Base-by-base conservation (phyloP, 2,888 invertebrate genomes). In the Crocallis elinguaria region DNA sequence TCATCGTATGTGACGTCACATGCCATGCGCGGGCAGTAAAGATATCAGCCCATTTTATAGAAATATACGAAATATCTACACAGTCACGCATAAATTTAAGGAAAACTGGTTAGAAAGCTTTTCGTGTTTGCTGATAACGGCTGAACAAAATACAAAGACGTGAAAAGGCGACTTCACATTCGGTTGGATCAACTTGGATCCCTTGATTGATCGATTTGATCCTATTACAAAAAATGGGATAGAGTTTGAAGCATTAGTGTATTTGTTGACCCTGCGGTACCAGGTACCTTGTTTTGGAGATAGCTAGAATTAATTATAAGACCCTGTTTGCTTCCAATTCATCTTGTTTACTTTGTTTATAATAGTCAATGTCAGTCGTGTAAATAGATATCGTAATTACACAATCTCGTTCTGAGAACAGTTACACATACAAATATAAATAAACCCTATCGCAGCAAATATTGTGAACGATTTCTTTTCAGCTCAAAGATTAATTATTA, bases 381-480 rank as follows among this genome's bases (percentile, higher is more conserved):
- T 57, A 68, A 66, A 66, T 64, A 62, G 58, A 67, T 67, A 66
- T 55, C 48, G 51, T 62, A 55, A 64, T 67, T 53, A 60, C 36
- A 64, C 46, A 30, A 50, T 27, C 30, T 37, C 44, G 57, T 64
- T 54, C 30, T 21, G 14, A 52, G 60, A 67, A 52, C 23, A 36
- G 43, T 7, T 32, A 13, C 17, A 21, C 9, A 19, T 38, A 13
- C 30, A 17, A 45, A 45, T 12, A 38, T 4, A 19, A 8, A 23
- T 14, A 23, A 43, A 45, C 29, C 45, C 6, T 37, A 29, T 35
- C 33, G 1, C 11, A 43, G 11, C 12, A 41, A 29, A n/a, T 1
- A 7, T 23, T 8, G 23, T 8, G 3, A 23, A 8, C 23, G 8
- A 23, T 23, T 23, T 23, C 23, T 23, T 23, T 6, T 23, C 4